Base-by-base conservation (phyloP, 2,888 invertebrate genomes). In the Agelastica alni region DNA sequence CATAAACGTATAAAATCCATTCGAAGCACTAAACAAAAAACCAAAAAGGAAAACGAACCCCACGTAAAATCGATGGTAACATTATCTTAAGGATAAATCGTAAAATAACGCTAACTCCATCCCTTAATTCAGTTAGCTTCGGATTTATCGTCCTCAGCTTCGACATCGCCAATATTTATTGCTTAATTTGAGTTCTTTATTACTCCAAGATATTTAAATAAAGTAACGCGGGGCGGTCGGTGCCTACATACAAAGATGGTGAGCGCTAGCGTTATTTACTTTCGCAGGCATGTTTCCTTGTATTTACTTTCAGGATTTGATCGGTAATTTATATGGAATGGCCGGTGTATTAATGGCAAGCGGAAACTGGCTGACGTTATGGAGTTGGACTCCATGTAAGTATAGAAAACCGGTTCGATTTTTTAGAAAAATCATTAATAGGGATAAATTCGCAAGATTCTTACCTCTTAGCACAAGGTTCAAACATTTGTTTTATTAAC, bases 91-190 rank as follows among this genome's bases (percentile, higher is more conserved):
- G 28, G 37, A 53, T 36, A 42, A 52, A 47, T 30, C 34, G 39
- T 53, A 47, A 56, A 60, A 56, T 57, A 56, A 46, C 54, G 47
- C 52, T 53, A 56, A 48, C 37, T 20, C 12, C 37, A 39, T 20
- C 37, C 12, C 60, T 53, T 62, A 68, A 70, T 70, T 68, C 64
- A 65, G 68, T 69, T 69, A 70, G 66, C 67, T 66, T 47, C 61
- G 63, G 66, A 75, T 75, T 74, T 75, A 75, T 74, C 67, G 71
- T 66, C 66, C 65, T 32, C 67, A 71, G 68, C 71, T 75, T 75
- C 73, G 73, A 75, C 73, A 71, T 68, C 56, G 63, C 65, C 71
- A 72, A 71, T 75, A 75, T 75, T 74, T 75, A 75, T 75, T 64
- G 71, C 68, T 70, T 70, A 72, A 73, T 73, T 73, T 70, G 64